phyloP scores from a whole-genome alignment of 23 tunicate species.

The Trididemnum miniatum region DNA sequence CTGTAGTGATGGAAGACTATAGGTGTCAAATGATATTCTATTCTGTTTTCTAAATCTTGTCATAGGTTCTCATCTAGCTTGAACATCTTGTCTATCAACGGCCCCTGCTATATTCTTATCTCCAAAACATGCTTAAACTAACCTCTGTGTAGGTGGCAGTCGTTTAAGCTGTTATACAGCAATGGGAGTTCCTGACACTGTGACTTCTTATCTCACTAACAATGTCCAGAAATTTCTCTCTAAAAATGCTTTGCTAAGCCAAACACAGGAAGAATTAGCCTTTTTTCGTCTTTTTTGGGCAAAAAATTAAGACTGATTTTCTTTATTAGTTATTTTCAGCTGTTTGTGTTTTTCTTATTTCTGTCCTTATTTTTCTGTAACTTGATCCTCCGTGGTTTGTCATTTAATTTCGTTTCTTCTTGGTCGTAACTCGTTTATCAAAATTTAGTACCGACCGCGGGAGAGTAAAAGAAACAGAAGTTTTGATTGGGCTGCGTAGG shows the following conservation, averaged over 20 bases:
- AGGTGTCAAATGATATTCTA: too few species aligned
- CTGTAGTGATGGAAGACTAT: too few species aligned
- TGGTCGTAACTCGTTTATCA: constrained; percentile 7
- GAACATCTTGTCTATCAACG: too few species aligned
- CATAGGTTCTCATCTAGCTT: too few species aligned
- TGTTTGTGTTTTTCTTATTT: not conserved
- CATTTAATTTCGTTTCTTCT: not conserved
- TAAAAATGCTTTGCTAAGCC: not conserved
- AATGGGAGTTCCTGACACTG: constrained; percentile 1
- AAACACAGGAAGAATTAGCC: not conserved
- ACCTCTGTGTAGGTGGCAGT: too few species aligned
- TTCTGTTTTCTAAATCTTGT: too few species aligned
- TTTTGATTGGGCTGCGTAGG: not conserved
- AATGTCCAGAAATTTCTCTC: constrained; percentile 4
- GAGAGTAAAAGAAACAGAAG: not conserved
- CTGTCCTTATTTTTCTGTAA: constrained; percentile 24
- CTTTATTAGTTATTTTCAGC: not conserved
- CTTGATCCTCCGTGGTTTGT: not conserved
- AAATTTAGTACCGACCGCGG: not conserved
- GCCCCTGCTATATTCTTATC: too few species aligned
- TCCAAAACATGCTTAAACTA: too few species aligned
- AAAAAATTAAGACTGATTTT: not conserved
- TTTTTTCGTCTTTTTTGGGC: not conserved
- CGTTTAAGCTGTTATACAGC: not conserved
- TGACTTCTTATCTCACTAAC: constrained; percentile 23